Evolutionary conservation across 1,140 invertebrate genomes (phyloP).

Genomic region (Tetramorium alpestre): DNA sequence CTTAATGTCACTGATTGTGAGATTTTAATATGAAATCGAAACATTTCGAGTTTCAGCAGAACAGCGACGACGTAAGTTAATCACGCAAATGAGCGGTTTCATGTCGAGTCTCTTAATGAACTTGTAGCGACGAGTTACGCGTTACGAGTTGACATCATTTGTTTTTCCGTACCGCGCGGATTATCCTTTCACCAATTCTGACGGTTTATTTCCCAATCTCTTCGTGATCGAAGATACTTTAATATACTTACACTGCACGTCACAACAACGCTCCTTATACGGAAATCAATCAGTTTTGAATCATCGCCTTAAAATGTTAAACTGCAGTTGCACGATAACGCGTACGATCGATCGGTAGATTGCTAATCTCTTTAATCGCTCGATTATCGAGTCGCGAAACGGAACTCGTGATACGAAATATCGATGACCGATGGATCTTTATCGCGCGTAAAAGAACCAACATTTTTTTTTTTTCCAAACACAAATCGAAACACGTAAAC

Average conservation of each 20-base stretch:
- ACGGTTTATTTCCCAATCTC: background rate
- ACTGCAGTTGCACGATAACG: background rate
- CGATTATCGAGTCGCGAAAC: background rate
- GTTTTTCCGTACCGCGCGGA: background rate
- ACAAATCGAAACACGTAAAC: background rate
- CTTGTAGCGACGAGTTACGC: background rate
- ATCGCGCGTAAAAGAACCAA: background rate
- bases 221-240: background rate
- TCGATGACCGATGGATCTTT: background rate
- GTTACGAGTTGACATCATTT: background rate
- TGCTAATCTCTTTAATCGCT: background rate
- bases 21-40: background rate
- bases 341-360: conserved; percentile 37
- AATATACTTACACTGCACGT: background rate
- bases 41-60: background rate
- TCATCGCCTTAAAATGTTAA: background rate
- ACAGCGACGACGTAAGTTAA: conserved; percentile 3
- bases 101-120: background rate
- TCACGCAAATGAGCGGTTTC: background rate
- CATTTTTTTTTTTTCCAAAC: background rate
- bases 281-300: background rate
- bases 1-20: background rate
- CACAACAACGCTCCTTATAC: background rate
- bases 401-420: background rate
- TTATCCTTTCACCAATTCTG: background rate